These are phyloP conservation scores for Fragum fragum DNA, from an alignment of 2,888 invertebrate genomes.

Conservation along the genomic window DNA sequence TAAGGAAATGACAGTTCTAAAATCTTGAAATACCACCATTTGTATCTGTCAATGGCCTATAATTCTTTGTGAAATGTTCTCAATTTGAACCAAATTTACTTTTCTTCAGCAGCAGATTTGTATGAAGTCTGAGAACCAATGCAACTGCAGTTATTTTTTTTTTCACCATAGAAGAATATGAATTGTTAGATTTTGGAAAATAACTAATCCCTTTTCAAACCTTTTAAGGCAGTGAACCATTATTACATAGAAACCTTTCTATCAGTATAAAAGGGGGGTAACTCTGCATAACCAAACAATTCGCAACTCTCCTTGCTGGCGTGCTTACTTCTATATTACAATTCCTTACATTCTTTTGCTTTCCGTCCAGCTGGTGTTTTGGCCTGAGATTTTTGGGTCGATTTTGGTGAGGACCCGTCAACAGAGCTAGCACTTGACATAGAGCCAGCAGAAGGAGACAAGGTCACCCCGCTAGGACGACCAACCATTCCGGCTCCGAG, in stretches of 20 bases:
- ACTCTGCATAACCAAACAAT: slow-evolving; percentile 35
- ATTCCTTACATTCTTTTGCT: slow-evolving; percentile 66
- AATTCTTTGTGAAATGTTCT: too few species aligned
- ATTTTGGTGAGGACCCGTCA: slow-evolving; percentile 57
- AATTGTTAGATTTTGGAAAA: too few species aligned
- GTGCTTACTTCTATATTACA: slow-evolving; percentile 56
- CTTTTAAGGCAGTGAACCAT: too few species aligned
- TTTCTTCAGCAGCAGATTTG: too few species aligned
- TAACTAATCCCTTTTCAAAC: too few species aligned
- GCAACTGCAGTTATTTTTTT: too few species aligned
- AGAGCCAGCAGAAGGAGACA: slow-evolving; percentile 39
- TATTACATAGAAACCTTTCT: slow-evolving; percentile 34
- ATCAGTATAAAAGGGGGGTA: slow-evolving; percentile 29
- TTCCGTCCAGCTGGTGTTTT: slow-evolving; percentile 63
- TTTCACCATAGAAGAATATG: too few species aligned
- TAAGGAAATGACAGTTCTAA: too few species aligned
- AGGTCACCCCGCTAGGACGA: slow-evolving; percentile 3
- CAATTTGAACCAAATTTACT: too few species aligned
- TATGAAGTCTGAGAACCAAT: too few species aligned
- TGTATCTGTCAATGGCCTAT: too few species aligned
- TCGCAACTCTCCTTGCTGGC: slow-evolving; percentile 65
- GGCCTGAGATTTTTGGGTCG: slow-evolving; percentile 44
- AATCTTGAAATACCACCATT: too few species aligned
- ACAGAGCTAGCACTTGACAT: slow-evolving; percentile 36
- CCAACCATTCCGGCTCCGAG: slow-evolving; percentile 5